A percentile compares a stretch with the other conserved stretches of the same genome.
These are phyloP conservation scores for Blennius ocellaris DNA, from an alignment of 2,113 vertebrate genomes.

Conservation along the genomic window DNA sequence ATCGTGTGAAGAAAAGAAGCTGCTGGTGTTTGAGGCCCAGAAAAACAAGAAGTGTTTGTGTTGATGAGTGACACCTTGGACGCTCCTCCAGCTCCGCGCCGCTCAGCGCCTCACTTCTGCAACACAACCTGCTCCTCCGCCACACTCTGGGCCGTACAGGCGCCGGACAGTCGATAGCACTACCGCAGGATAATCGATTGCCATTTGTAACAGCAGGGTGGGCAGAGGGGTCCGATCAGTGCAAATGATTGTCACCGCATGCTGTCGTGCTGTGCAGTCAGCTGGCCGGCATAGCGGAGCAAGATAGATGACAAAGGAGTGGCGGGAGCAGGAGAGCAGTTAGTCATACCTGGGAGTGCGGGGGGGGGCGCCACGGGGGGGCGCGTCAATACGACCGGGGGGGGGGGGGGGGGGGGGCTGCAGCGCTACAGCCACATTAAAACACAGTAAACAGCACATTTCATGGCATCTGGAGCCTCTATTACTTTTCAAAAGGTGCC, in stretches of 20 bases:
- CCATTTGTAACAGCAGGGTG: slow-evolving; percentile 93
- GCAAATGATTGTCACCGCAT: slow-evolving; percentile 93
- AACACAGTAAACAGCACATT: slow-evolving; percentile 56
- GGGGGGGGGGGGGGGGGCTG: slow-evolving; percentile 16
- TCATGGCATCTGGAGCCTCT: slow-evolving; percentile 35
- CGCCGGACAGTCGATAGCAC: slow-evolving; percentile 89
- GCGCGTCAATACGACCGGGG: slow-evolving; percentile 62
- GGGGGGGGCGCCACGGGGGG: slow-evolving; percentile 42
- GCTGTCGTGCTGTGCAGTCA: slow-evolving; percentile 86
- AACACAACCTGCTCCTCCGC: slow-evolving; percentile 31
- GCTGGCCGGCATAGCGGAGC: slow-evolving; percentile 80
- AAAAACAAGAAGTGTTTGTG: no score
- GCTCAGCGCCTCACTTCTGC: slow-evolving; percentile 25
- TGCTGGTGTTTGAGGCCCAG: no score
- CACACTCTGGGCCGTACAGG: slow-evolving; percentile 33
- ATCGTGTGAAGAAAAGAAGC: no score
- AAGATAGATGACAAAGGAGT: slow-evolving; percentile 86
- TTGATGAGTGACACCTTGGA: no score
- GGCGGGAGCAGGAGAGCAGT: slow-evolving; percentile 81
- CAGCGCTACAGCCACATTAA: slow-evolving; percentile 46
- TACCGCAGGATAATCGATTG: slow-evolving; percentile 96
- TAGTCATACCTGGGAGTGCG: slow-evolving; percentile 86
- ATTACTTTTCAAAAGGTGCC: no score
- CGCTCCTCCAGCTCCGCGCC: no score
- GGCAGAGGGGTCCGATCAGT: slow-evolving; percentile 93